Evolutionary conservation across 2,888 invertebrate genomes (phyloP).

Genomic region (Prionchulus punctatus): DNA sequence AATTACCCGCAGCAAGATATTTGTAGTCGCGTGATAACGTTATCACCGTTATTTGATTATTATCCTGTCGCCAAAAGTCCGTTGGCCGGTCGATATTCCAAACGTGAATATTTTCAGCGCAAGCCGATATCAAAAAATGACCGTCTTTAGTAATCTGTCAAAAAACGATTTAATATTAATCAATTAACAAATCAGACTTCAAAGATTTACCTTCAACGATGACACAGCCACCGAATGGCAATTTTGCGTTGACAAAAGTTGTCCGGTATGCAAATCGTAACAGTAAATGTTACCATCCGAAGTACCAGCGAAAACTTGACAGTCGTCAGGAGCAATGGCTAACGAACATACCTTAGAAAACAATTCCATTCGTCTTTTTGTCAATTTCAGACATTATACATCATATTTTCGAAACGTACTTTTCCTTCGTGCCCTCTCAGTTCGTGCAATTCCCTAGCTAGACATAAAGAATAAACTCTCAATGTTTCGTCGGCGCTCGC

Average conservation of each 20-base stretch:
- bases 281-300: conserved; percentile 32
- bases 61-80: background rate
- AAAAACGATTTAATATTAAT: conserved; percentile 1
- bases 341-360: conserved; percentile 7
- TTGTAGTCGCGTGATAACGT: conserved; percentile 6
- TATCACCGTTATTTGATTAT: background rate
- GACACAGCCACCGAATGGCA: background rate
- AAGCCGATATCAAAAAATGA: conserved; percentile 67
- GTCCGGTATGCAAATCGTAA: conserved; percentile 35
- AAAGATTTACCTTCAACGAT: background rate
- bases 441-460: conserved; percentile 69
- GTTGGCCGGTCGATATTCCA: conserved; percentile 18
- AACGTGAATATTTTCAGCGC: conserved; percentile 51
- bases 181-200: background rate
- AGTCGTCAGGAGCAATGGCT: conserved; percentile 28
- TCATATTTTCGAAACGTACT: conserved; percentile 16
- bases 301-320: conserved; percentile 33
- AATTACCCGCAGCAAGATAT: conserved; percentile 2
- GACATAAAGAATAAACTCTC: conserved; percentile 66
- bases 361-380: conserved; percentile 5
- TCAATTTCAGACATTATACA: too few species aligned
- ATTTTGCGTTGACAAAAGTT: conserved; percentile 22
- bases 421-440: conserved; percentile 41
- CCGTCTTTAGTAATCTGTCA: conserved; percentile 47
- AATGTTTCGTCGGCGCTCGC: conserved; percentile 70